Evolutionary conservation across 2,888 invertebrate genomes (phyloP), one percentile per base, ranked within the genome.

Genomic region (Dione juno): DNA sequence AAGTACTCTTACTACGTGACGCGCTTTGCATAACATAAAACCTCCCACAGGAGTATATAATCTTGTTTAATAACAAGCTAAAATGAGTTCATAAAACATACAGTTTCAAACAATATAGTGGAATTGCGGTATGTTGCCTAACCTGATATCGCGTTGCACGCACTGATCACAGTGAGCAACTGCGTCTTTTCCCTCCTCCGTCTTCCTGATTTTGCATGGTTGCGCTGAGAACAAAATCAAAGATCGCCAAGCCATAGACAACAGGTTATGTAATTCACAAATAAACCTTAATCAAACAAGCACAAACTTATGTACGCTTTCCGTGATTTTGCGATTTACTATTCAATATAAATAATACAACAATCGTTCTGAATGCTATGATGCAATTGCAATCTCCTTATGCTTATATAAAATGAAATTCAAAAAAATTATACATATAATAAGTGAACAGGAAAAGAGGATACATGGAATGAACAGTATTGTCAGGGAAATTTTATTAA

Each of bases 221-320:
- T 85, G 87, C 78, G 85, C 92, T 92, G 91, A 82, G 89, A 90
- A 91, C 90, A 92, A 85, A 88, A 86, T 82, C 81, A 86, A 90
- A 82, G 79, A 86, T 84, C 90, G 89, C 91, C 81, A 83, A 89
- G 91, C 92, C 82, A 84, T 82, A 84, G 76, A 83, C 76, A 77
- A 69, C 53, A 74, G 48, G 59, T 64, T 67, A 69, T 72, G 52
- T 68, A 76, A 72, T 72, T 68, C 61, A 61, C 61, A 61, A 35
- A 65, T 57, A 50, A 69, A 28, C 64, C 28, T 53, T 68, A 28
- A 67, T 19, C 28, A 41, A 43, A 54, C 43, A 66, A 66, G 52
- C 53, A 66, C 16, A 41, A 53, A 66, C 21, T 50, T 40, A 64
- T 19, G 5, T 53, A 66, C 66, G 53, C 41, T 66, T 52, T 53